Evolutionary conservation across 30 jellyfish, hydroid and myxozoan genomes (phyloP), one percentile per base, ranked within the genome.

Genomic region (Chrysaora quinquecirrha): DNA sequence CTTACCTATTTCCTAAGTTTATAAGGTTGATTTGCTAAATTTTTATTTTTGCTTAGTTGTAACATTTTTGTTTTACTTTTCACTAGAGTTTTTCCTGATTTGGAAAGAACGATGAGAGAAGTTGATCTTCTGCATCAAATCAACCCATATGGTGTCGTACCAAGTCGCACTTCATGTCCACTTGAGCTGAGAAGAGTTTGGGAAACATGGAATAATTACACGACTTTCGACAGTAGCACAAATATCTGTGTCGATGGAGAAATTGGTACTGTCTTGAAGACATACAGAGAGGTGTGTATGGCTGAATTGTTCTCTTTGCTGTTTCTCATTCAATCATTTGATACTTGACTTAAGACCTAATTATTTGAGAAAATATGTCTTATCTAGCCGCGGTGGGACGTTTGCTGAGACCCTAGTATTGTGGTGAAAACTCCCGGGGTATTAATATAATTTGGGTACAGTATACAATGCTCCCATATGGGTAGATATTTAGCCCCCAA

Each of bases 81-180:
- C 58, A 9, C 9, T 54, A 91, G 98, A 58, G 29, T 85, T 67
- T 91, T 30, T 48, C 98, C 98, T 22, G 98, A 91, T 28, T 78
- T 91, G 35, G 98, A 91, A 69, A 65, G 96, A 31, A 84, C 91
- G 47, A 91, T 91, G 98, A 83, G 98, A 14, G 94, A 79, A 62
- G 78, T 91, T n/a, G 98, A 91, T 64, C 89, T 91, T 18, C 78
- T 84, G 22, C 75, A 84, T 30, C 96, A 91, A 52, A 91, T 91
- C 27, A 91, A 93, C 63, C 98, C 98, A 24, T 86, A 85, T 72
- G 98, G 98, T 7, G 96, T 78, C 16, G 62, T 91, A 18, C 98
- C 98, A 52, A 91, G 98, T 64, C 96, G 98, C n/a, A 81, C 91
- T 14, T 80, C 93, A n/a, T 85, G 96, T 38, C 98, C 98, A 11